phyloP scores from a whole-genome alignment of 2,797 vertebrate genomes.

The Tadarida brasiliensis region DNA sequence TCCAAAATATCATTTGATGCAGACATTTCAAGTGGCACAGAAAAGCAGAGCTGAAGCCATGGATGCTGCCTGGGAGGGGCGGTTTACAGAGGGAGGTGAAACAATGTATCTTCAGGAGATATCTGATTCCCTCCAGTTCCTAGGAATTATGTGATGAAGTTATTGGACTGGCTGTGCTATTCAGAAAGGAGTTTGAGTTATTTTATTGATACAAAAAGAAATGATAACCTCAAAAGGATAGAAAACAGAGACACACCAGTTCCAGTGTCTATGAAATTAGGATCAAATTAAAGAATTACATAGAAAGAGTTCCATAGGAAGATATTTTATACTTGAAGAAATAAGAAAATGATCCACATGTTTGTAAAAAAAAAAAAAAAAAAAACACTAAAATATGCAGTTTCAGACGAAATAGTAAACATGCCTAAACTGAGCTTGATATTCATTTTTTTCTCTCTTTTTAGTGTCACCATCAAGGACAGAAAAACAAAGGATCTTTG shows the following conservation, averaged over 20 bases:
- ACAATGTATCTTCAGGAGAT: not conserved
- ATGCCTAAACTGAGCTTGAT: not conserved
- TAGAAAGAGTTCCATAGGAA: not conserved
- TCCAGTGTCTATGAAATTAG: not conserved
- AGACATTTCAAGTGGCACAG: not conserved
- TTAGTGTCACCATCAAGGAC: not conserved
- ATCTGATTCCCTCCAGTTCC: not conserved
- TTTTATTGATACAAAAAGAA: constrained; percentile 8
- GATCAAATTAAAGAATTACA: not conserved
- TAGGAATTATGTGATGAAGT: not conserved
- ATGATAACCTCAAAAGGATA: not conserved
- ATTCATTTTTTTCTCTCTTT: not conserved
- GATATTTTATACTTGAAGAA: constrained; percentile 5
- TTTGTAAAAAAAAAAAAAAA: not conserved
- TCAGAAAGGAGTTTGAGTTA: not conserved
- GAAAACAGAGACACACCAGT: not conserved
- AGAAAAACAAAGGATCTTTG: constrained; percentile 40
- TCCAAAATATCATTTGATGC: not conserved
- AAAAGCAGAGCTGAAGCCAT: not conserved
- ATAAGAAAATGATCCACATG: not conserved
- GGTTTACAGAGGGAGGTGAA: not conserved
- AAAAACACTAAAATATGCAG: not conserved
- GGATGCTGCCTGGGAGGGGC: not conserved
- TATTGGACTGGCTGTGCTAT: not conserved
- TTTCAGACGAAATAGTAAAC: not conserved